Conservation (phyloP, 2,113 vertebrate genomes). For the Okapia johnstoni region DNA sequence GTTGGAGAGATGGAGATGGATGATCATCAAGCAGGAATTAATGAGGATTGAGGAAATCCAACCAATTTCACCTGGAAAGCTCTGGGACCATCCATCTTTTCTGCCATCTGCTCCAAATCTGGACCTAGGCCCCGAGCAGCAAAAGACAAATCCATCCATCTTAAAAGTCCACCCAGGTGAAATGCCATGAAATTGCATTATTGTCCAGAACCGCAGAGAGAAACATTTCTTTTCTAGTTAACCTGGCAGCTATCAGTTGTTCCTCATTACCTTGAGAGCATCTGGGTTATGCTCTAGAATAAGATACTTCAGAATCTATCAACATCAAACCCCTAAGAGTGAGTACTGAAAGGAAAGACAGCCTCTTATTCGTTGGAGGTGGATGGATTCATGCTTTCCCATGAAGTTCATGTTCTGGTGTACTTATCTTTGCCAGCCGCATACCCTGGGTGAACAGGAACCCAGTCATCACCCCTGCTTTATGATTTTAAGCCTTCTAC, state of each 20-base stretch:
- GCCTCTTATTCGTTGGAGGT: neutral
- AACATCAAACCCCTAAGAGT: neutral
- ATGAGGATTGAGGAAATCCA: neutral
- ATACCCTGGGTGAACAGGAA: constrained; percentile 18
- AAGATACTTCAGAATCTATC: neutral
- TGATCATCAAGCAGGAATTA: neutral
- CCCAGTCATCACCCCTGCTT: constrained; percentile 16
- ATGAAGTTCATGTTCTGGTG: neutral
- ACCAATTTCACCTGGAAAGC: constrained; percentile 30
- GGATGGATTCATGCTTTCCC: neutral
- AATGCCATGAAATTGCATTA: neutral
- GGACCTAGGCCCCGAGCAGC: neutral
- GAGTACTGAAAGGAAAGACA: neutral
- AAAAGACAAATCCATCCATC: constrained; percentile 35
- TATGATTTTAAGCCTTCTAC: constrained; percentile 48
- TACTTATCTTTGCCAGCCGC: constrained; percentile 4
- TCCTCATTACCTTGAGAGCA: constrained; percentile 23
- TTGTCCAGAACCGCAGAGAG: constrained; percentile 9
- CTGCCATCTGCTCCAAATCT: constrained; percentile 37
- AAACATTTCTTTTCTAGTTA: constrained; percentile 35
- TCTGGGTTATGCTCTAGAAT: constrained; percentile 33
- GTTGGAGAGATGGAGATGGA: neutral
- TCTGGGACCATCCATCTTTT: constrained; percentile 29
- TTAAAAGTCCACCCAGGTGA: neutral
- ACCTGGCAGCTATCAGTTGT: neutral